Base-by-base conservation (phyloP, 2,888 invertebrate species). In the Acleris emargana region DNA sequence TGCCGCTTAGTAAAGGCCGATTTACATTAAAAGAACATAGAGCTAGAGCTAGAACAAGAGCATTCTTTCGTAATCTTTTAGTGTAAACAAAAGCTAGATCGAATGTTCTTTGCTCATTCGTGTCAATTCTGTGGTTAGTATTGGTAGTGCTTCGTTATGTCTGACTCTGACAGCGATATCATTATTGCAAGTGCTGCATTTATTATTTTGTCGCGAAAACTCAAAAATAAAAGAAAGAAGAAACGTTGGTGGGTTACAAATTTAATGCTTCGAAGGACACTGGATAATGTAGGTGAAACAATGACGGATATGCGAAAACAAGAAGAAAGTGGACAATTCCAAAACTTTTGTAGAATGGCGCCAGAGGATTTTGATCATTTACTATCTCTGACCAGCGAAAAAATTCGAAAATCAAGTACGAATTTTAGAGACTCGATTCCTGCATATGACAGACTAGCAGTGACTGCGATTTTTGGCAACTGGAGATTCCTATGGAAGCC, bases 401-500 rank as follows among this genome's bases (percentile, higher is more conserved):
- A 69, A 71, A 69, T 67, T 69, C 60, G 25, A 11, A 64, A 68
- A 67, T 25, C 64, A 63, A 64, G 58, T 67, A 67, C 69, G 58
- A 67, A 64, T 69, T 67, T 49, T 67, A 68, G 68, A 67, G 67
- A 67, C 42, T 62, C 62, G 59, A 67, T 67, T 62, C 67, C 62
- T 68, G 60, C 67, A 68, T 59, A 68, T 67, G 62, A 59, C 59
- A 62, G 47, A 58, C 58, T 62, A 67, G 64, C 61, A 64, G 64
- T 68, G 58, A 64, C 59, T 42, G 59, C 67, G 67, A 22, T 22
- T 22, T 22, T 22, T 22, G 22, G 22, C 22, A 22, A 22, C 22
- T 22, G 22, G 22, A 22, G 22, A 22, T 22, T 22, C 22, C 22
- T 22, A 22, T 22, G 22, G 22, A 22, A 22, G 22, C 22, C 22